These are phyloP conservation scores for Rissa tridactyla DNA, from an alignment of 2,113 vertebrate species.

Conservation along the genomic window DNA sequence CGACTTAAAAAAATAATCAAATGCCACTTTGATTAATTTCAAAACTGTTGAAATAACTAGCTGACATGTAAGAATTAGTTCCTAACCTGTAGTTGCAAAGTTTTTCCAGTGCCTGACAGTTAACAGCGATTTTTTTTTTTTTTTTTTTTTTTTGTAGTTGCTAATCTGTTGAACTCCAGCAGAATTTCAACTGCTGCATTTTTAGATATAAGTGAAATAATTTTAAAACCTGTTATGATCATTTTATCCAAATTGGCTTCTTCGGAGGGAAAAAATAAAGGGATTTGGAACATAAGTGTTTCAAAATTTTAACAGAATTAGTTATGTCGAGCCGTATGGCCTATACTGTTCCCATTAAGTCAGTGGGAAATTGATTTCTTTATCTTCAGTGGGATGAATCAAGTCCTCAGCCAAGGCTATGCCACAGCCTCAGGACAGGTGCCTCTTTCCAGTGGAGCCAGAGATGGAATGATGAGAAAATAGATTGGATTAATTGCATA, in stretches of 20 bases:
- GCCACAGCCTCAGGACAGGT: background rate
- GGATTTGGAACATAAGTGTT: background rate
- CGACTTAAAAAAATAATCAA: background rate
- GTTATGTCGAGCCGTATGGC: background rate
- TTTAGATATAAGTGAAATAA: background rate
- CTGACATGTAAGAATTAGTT: background rate
- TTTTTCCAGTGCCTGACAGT: background rate
- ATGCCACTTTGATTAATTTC: background rate
- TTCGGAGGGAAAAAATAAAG: background rate
- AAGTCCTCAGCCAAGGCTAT: background rate
- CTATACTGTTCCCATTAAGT: background rate
- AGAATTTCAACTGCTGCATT: background rate
- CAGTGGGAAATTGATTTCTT: background rate
- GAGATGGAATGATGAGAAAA: background rate
- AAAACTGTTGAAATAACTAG: background rate
- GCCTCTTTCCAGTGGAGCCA: background rate
- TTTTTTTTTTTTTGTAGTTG: background rate
- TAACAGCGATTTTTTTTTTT: background rate
- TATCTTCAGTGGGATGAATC: background rate
- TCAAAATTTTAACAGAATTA: background rate
- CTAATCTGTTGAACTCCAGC: background rate
- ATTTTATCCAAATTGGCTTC: background rate
- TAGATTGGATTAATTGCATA: background rate
- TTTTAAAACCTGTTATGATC: background rate
- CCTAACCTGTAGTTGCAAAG: background rate